phyloP scores from a whole-genome alignment of 2,888 invertebrate genomes.

The Oegoconia quadripuncta region DNA sequence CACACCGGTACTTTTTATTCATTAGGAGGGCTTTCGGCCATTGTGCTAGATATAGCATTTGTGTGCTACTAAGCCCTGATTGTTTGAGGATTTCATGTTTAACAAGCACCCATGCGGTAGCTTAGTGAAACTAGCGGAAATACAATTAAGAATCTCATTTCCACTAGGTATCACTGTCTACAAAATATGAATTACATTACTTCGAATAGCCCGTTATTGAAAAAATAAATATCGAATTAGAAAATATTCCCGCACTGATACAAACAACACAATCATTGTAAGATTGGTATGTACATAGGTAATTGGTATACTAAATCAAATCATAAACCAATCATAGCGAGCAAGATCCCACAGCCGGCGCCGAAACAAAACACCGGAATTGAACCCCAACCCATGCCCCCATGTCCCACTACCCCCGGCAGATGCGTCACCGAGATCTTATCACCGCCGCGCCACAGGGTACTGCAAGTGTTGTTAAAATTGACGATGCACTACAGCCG shows the following conservation, averaged over 20 bases:
- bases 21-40: constrained; percentile 69
- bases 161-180: background rate
- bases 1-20: constrained; percentile 68
- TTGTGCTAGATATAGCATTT: constrained; percentile 68
- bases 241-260: no score
- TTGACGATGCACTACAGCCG: constrained; percentile 52
- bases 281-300: no score
- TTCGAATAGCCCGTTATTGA: no score
- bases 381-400: constrained; percentile 54
- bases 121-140: constrained; percentile 48
- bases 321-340: constrained; percentile 65
- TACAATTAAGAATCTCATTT: constrained; percentile 41
- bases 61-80: constrained; percentile 66
- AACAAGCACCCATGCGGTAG: constrained; percentile 40
- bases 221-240: no score
- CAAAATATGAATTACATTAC: background rate
- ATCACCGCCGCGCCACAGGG: constrained; percentile 60
- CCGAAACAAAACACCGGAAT: constrained; percentile 64
- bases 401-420: constrained; percentile 40
- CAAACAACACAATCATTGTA: no score
- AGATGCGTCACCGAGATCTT: constrained; percentile 72
- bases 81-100: constrained; percentile 64
- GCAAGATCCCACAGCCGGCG: constrained; percentile 61
- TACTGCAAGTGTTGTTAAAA: constrained; percentile 59
- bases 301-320: constrained; percentile 58